Evolutionary conservation across 1,140 invertebrate genomes (phyloP).

Genomic region (Drosophila jambulina): DNA sequence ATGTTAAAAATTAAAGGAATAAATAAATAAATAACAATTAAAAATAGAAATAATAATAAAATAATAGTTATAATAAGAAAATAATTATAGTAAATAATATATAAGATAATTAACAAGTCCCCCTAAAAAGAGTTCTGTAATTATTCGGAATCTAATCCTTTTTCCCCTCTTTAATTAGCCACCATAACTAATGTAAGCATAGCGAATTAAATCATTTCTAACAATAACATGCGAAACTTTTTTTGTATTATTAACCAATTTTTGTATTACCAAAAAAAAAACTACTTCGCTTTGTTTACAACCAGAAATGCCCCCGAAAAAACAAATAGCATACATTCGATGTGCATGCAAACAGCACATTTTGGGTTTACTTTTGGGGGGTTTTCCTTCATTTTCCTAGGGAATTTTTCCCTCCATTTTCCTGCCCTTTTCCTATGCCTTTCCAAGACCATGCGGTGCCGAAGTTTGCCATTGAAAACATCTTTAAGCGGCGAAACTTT

Average conservation of each 20-base stretch:
- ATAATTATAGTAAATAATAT: background rate
- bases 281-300: constrained; percentile 15
- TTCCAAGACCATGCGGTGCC: constrained; percentile 33
- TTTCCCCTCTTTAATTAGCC: background rate
- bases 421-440: background rate
- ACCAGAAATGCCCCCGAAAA: background rate
- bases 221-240: constrained; percentile 6
- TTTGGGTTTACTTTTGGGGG: constrained; percentile 3
- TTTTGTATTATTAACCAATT: constrained; percentile 26
- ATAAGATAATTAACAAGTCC: background rate
- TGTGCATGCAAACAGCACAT: constrained; percentile 41
- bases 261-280: constrained; percentile 25
- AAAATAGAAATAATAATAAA: too few relatives aligned
- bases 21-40: background rate
- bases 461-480: constrained; percentile 31
- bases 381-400: background rate
- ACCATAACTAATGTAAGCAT: background rate
- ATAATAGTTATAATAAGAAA: too few relatives aligned
- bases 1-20: background rate
- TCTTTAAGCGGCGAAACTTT: constrained; percentile 64
- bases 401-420: background rate
- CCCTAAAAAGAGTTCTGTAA: background rate
- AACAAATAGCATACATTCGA: constrained; percentile 28
- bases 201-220: constrained; percentile 5
- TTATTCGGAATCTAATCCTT: background rate